Base-by-base conservation (phyloP, 2,797 vertebrate genomes). In the Capromys pilorides region DNA sequence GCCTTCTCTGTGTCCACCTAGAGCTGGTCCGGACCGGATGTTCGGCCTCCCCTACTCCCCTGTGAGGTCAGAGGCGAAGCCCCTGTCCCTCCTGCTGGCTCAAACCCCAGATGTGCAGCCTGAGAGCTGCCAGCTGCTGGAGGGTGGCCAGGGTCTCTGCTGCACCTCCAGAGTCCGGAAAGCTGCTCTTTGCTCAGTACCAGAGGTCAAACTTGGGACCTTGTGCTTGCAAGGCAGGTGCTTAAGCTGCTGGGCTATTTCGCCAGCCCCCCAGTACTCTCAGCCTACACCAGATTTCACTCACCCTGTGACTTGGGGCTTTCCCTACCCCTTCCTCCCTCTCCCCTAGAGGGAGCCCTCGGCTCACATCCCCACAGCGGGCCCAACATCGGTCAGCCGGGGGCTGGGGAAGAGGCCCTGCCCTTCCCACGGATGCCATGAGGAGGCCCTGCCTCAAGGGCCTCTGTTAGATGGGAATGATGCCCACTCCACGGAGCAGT, bases 21-120 rank as follows among this genome's bases (percentile, higher is more conserved):
- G 78, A 82, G 79, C 36, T 12, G 39, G 64, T 57, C 14, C 11
- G 21, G 22, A 24, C 31, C 12, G 8, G 80, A 14, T 0, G 26
- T 6, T 0, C 21, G 81, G 51, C 64, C 10, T 77, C 18, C 3
- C 14, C 10, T 11, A 28, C 18, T 39, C 3, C 18, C 36, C 66
- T 54, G 85, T 54, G 85, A 54, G 1, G 24, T 28, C 19, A 22
- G 8, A 67, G 82, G 64, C 77, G 14, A 14, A 33, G 0, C 5
- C 39, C 36, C 64, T 6, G 24, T 0, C 7, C 62, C 6, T 33
- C 8, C 26, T 11, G 1, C 6, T 9, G 85, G 84, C 41, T 45
- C 28, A 4, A 0, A 2, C 0, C 0, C 3, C 45, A 45, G 62
- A 49, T 0, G 26, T 31, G 24, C 28, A 1, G 0, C 0, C 8